Base-by-base conservation (phyloP, 2,113 vertebrate species). In the Tachycineta bicolor region DNA sequence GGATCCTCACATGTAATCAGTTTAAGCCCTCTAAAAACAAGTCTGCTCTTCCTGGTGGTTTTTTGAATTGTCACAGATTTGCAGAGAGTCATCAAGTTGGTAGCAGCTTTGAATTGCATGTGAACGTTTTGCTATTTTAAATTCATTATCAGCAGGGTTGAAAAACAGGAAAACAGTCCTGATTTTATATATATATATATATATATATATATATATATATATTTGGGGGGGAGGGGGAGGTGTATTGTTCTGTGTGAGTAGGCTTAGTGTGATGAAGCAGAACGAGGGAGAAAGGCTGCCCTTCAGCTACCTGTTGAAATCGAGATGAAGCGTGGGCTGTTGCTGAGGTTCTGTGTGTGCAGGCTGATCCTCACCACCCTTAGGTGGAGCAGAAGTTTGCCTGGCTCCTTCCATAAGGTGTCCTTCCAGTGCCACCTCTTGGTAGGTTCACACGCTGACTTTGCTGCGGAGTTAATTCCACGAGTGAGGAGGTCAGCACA, bases 401-500 rank as follows among this genome's bases (percentile, higher is more conserved):
- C 44, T n/a, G 53, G 12, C 49, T 79, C 53, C 31, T 59, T 93
- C 64, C 67, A 37, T 87, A 94, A 56, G 7, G 12, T 68, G 78
- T 96, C 90, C 81, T 96, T 95, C 67, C 93, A 93, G 81, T 97
- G 96, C 96, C 93, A 96, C 84, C 96, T 96, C 88, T 97, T 88
- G 96, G 94, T 62, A 46, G 53, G 82, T 53, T 83, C 70, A 62
- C n/a, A 65, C 0, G 31, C 26, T 76, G 70, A 20, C 20, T 37
- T 25, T 37, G 49, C 41, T 69, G 53, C 11, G 5, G 46, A 60
- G 49, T 23, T 21, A 16, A 47, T 50, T 71, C 43, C 39, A 1
- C 5, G 19, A 60, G 50, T 16, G 33, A 41, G 28, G 74, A 78
- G 52, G 41, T 56, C 41, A 79, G 53, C 31, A 8, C 17, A 18